These are phyloP conservation scores for Anisognathus igniventris DNA, from an alignment of 2,797 vertebrate genomes.

Conservation along the genomic window DNA sequence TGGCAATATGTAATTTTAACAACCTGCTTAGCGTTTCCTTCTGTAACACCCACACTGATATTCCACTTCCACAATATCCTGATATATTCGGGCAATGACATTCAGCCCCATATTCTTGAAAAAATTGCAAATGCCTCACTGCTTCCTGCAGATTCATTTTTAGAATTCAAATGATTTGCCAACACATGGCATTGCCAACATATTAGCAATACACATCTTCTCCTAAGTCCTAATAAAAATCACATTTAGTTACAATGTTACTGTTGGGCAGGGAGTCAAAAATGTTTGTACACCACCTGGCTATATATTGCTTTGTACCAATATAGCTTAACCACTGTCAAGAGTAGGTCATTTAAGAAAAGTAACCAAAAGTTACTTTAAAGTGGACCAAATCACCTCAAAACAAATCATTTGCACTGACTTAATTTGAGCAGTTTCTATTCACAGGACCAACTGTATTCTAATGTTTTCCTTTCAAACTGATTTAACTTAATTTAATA, in stretches of 20 bases:
- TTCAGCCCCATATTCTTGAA: background rate
- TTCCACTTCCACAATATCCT: background rate
- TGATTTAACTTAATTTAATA: background rate
- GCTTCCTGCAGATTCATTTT: conserved; percentile 27
- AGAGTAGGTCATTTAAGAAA: background rate
- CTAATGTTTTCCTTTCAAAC: background rate
- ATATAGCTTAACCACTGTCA: background rate
- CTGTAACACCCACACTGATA: background rate
- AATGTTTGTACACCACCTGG: background rate
- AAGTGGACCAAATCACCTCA: background rate
- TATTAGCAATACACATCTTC: background rate
- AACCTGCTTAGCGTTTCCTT: background rate
- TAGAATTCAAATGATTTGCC: background rate
- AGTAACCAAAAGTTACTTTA: background rate
- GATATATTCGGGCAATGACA: background rate
- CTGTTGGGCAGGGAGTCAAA: background rate
- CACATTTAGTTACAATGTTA: background rate
- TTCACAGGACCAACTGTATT: background rate
- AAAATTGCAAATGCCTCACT: background rate
- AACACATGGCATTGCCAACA: background rate
- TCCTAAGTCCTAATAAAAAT: background rate
- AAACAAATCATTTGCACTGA: background rate
- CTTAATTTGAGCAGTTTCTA: background rate
- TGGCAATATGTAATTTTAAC: background rate
- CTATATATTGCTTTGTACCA: background rate